Evolutionary conservation across 2,888 invertebrate species (phyloP).

Genomic region (Tetranychus piercei): DNA sequence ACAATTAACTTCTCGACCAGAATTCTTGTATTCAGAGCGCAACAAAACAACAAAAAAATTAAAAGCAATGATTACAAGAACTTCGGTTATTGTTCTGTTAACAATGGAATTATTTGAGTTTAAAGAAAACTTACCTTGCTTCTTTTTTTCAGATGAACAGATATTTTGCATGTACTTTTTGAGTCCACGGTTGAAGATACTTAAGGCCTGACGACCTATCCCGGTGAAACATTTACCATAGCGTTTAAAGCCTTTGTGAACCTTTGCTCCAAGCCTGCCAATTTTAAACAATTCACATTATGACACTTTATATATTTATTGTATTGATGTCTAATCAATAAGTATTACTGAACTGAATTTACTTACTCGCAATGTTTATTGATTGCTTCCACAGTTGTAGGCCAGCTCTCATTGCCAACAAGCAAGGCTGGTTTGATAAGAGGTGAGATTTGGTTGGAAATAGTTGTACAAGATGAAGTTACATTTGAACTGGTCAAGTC

Average conservation of each 20-base stretch:
- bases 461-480: background rate
- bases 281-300: too few relatives aligned
- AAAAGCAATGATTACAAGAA: too few relatives aligned
- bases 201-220: background rate
- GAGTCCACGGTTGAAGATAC: background rate
- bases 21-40: background rate
- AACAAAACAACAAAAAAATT: background rate
- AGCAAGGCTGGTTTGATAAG: background rate
- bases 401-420: background rate
- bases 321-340: too few relatives aligned
- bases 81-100: too few relatives aligned
- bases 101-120: background rate
- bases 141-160: background rate
- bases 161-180: conserved; percentile 2
- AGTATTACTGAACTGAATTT: background rate
- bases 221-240: background rate
- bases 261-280: background rate
- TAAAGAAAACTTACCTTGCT: background rate
- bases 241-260: background rate
- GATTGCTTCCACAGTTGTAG: background rate
- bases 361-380: conserved; percentile 1
- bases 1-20: too few relatives aligned
- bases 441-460: background rate
- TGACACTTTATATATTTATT: too few relatives aligned
- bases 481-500: background rate